Base-by-base conservation (phyloP, 2,797 vertebrate genomes). In the Cygnus olor region DNA sequence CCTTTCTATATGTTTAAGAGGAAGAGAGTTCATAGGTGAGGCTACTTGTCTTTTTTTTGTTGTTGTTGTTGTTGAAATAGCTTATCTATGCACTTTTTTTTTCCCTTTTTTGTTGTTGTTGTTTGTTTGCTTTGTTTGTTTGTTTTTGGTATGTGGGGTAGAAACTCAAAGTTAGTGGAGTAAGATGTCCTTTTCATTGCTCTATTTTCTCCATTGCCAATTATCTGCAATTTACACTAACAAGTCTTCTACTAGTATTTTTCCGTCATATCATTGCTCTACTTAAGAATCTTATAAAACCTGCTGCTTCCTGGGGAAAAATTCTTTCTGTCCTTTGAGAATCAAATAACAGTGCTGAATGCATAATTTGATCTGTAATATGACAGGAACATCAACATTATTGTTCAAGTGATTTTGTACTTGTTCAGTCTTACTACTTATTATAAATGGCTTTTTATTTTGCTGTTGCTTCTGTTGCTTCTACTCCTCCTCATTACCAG, bases 361-460 rank as follows among this genome's bases (percentile, higher is more conserved):
- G 30, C 57, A 34, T 85, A 58, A 91, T 79, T 91, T 38, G 51
- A 64, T 91, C 66, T 79, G 53, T 81, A 69, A 47, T 72, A 44
- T 64, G 89, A 90, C 91, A 92, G 80, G 28, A 86, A 70, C 51
- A 88, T 93, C 1, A 9, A 83, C 85, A 89, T 89, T 34, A 53
- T 86, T 93, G 79, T 84, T 90, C 64, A 73, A 10, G 73, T 90
- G 80, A 76, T 94, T 93, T 88, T 88, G 66, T 71, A 61, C 56
- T 90, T 64, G 66, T 73, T 94, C 78, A 77, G 0, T 88, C 51
- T 81, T 76, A 45, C 44, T 66, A 49, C 90, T 96, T 80, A 65
- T 91, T 93, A 63, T 88, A 93, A 96, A 92, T 70, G 63, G 57
- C 53, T 92, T 92, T 97, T 89, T 93, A 40, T 71, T 94, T 93